Percentiles rank a stretch among this genome's conserved stretches.
Conservation (phyloP, 1,140 invertebrate genomes). For the Yoshiicerus persimilis region DNA sequence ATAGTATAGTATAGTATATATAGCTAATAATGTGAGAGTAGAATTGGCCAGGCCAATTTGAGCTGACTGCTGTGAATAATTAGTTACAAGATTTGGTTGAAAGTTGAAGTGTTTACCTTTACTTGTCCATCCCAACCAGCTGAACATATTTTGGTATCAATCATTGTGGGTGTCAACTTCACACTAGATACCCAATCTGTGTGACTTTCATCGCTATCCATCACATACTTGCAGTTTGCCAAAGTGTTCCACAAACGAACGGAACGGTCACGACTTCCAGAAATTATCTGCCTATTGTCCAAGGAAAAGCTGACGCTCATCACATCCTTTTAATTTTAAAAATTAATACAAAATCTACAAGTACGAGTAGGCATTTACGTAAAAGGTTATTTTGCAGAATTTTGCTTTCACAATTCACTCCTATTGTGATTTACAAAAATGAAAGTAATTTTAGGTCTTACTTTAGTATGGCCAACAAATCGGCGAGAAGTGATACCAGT, state of each 20-base stretch:
- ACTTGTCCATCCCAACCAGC: conserved; percentile 18
- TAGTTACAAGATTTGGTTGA: neutral
- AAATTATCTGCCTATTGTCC: conserved; percentile 11
- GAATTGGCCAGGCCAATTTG: too few relatives aligned
- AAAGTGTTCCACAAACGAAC: conserved; percentile 4
- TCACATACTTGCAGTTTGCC: neutral
- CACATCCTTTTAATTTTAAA: neutral
- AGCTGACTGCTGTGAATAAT: too few relatives aligned
- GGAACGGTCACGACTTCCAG: neutral
- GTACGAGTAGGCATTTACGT: too few relatives aligned
- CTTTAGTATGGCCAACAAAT: neutral
- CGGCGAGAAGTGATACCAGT: neutral
- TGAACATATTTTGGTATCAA: neutral
- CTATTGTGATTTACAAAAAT: neutral
- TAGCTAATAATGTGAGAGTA: too few relatives aligned
- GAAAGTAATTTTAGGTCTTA: neutral
- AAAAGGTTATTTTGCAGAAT: too few relatives aligned
- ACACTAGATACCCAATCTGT: conserved; percentile 8
- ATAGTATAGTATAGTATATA: too few relatives aligned
- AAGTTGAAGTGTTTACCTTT: neutral
- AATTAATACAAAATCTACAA: neutral
- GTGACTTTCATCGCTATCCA: neutral
- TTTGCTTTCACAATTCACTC: too few relatives aligned
- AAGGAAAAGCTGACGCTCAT: neutral
- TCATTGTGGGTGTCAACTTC: neutral